Evolutionary conservation across 2,797 vertebrate species (phyloP).

Genomic region (Aulostomus chinensis): DNA sequence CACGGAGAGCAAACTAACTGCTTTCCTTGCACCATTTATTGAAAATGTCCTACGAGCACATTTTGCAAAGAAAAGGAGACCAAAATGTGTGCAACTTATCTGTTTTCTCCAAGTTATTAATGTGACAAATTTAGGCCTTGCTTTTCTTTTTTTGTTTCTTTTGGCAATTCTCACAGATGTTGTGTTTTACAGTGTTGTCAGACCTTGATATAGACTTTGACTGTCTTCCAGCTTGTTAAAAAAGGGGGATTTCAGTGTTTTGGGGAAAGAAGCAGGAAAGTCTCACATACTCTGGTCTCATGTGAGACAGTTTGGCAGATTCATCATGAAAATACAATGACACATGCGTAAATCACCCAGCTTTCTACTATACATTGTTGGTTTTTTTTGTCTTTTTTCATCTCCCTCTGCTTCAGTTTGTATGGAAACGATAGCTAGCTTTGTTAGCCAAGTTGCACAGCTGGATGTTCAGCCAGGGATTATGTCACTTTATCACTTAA

Average conservation of each 20-base stretch:
- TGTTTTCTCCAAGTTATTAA: too few species aligned
- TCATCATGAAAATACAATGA: conserved; percentile 39
- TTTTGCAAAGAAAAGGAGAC: too few species aligned
- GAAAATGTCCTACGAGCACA: too few species aligned
- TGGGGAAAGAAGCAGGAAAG: conserved; percentile 2
- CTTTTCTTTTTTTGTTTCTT: not conserved
- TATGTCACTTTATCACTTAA: conserved; percentile 1
- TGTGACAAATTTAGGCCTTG: not conserved
- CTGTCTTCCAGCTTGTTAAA: conserved; percentile 4
- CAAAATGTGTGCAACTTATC: too few species aligned
- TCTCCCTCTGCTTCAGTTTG: conserved; percentile 16
- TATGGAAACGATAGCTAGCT: conserved; percentile 10
- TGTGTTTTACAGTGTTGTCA: not conserved
- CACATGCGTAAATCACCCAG: conserved; percentile 44
- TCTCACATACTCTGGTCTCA: too few species aligned
- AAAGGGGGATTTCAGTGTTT: conserved; percentile 2
- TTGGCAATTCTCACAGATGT: conserved; percentile 4
- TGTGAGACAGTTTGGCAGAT: conserved; percentile 29
- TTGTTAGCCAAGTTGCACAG: conserved; percentile 12
- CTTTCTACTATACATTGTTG: conserved; percentile 26
- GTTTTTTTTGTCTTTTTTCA: conserved; percentile 32
- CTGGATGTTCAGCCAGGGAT: conserved; percentile 7
- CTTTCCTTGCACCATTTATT: too few species aligned
- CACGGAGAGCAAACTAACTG: too few species aligned
- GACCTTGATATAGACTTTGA: not conserved